Base-by-base conservation (phyloP, 1,140 invertebrate genomes). In the Centruroides vittatus region DNA sequence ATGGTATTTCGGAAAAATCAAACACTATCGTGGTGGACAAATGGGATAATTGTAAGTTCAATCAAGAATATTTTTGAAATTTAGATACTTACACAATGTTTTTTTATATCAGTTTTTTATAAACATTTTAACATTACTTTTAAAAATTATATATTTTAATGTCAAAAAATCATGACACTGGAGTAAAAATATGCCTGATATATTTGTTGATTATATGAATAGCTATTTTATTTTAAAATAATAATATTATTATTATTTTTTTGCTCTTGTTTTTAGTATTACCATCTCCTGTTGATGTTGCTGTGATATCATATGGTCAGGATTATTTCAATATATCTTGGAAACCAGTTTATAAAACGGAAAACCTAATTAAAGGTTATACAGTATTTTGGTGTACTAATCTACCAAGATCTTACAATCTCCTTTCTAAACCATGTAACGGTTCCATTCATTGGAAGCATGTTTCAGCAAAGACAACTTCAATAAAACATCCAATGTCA, bases 301-400 rank as follows among this genome's bases (percentile, higher is more conserved):
- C 55, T 48, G 63, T 54, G 34, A 57, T 61, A 36, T 61, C 63
- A 34, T 52, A 56, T 56, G 63, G 52, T 12, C n/a, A 53, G 13
- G 63, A 57, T 10, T n/a, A 51, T 57, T 65, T 61, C 60, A 61
- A 65, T 8, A 8, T 65, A 13, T 51, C 55, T 13, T 65, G 63
- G 63, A 52, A 41, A 48, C 23, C 35, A 13, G 1, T 58, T 3
- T 11, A 36, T 7, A 55, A 34, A 36, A 34, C 34, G 11, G 13
- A 3, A 10, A 9, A 8, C 9, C n/a, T 54, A 35, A 34, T 23
- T 11, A 13, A 13, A 23, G 57, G 50, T 13, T 65, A 48, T 53
- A 62, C 58, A 13, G 57, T 65, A 11, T 65, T 65, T 49, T 65
- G 63, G 63, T 65, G 63, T 56, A 47, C 54, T 9, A 58, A 47